Evolutionary conservation across 2,797 vertebrate genomes (phyloP).

Genomic region (Anabas testudineus): DNA sequence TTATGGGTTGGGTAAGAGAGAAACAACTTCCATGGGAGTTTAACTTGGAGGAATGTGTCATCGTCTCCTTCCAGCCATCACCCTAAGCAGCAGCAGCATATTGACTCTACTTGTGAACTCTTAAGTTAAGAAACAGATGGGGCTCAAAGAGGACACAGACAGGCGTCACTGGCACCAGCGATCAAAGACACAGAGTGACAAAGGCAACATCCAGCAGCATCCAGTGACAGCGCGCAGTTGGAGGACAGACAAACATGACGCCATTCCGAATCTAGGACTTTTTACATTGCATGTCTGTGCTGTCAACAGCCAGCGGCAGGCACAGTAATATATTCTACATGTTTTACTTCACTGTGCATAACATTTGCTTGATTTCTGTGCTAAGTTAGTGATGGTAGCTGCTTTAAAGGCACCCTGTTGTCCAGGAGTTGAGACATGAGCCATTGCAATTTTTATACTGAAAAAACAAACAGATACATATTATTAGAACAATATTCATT

Average conservation of each 20-base stretch:
- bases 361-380: neutral
- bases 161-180: neutral
- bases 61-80: neutral
- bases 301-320: slow-evolving; percentile 17
- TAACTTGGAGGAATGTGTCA: no score
- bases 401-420: no score
- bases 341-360: neutral
- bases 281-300: slow-evolving; percentile 15
- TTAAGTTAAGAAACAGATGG: slow-evolving; percentile 41
- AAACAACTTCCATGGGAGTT: no score
- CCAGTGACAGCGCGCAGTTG: slow-evolving; percentile 12
- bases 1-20: no score
- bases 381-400: no score
- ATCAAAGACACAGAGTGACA: slow-evolving; percentile 27
- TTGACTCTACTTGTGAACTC: slow-evolving; percentile 34
- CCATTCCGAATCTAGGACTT: slow-evolving; percentile 4
- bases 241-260: slow-evolving; percentile 30
- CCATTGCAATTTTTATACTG: no score
- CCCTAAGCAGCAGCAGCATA: slow-evolving; percentile 12
- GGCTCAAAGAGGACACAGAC: slow-evolving; percentile 49
- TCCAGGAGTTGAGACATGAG: no score
- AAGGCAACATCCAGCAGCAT: slow-evolving; percentile 36
- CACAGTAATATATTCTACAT: neutral
- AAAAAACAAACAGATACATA: no score
- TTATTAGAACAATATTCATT: no score